Conservation (phyloP, 2,888 invertebrate genomes). For the Idaea straminata region DNA sequence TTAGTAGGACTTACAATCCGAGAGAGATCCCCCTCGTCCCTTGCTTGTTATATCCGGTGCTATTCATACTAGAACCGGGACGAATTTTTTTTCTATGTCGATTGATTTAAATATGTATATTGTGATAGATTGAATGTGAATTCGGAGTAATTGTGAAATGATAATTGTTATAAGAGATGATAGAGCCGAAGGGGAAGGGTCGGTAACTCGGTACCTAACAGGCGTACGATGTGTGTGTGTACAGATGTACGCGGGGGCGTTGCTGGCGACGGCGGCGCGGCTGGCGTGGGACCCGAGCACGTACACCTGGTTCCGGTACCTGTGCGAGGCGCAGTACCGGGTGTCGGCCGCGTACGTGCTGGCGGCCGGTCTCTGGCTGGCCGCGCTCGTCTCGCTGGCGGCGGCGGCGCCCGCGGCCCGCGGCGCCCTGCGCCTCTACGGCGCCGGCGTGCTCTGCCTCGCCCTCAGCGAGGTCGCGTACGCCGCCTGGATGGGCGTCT, state of each 20-base stretch:
- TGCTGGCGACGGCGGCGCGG: slow-evolving; percentile 75
- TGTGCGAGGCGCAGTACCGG: slow-evolving; percentile 74
- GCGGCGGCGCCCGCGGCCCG: slow-evolving; percentile 45
- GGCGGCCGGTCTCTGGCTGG: slow-evolving; percentile 66
- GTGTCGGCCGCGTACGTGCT: slow-evolving; percentile 68
- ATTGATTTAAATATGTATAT: no score
- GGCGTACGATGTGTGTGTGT: no score
- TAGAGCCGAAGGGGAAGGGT: no score
- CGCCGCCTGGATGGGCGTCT: slow-evolving; percentile 72
- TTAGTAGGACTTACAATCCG: no score
- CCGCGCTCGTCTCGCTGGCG: slow-evolving; percentile 66
- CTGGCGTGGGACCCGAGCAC: slow-evolving; percentile 77
- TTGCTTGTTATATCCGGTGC: no score
- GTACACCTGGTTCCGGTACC: slow-evolving; percentile 74
- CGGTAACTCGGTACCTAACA: no score
- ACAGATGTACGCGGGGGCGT: slow-evolving; percentile 76
- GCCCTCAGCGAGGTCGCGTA: slow-evolving; percentile 66
- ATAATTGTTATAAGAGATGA: no score
- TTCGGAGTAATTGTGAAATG: no score
- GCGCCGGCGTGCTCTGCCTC: slow-evolving; percentile 61
- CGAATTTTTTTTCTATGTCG: no score
- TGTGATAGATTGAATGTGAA: no score
- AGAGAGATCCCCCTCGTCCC: no score
- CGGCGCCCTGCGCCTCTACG: slow-evolving; percentile 43
- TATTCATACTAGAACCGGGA: no score